phyloP scores from a whole-genome alignment of 2,888 invertebrate genomes.

The Octonoba sinensis region DNA sequence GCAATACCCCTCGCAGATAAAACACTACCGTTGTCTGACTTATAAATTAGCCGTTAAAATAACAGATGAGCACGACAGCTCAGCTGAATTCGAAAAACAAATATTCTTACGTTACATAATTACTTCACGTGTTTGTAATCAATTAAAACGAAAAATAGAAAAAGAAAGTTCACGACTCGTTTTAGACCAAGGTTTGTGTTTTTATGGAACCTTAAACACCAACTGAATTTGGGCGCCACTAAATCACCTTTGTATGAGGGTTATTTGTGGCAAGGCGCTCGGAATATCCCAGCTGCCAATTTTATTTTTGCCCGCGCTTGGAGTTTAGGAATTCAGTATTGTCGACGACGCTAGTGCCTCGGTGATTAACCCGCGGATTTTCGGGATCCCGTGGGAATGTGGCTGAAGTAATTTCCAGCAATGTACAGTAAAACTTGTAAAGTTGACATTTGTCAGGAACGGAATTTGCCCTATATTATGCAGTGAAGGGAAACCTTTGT shows the following conservation, averaged over 20 bases:
- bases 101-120: conserved; percentile 44
- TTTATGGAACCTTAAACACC: conserved; percentile 19
- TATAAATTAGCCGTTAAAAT: conserved; percentile 60
- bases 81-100: conserved; percentile 34
- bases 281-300: conserved; percentile 51
- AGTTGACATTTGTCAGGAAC: too few relatives aligned
- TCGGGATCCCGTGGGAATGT: background rate
- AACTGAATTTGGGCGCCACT: conserved; percentile 34
- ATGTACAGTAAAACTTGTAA: too few relatives aligned
- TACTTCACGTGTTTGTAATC: conserved; percentile 43
- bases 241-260: conserved; percentile 51
- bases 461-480: too few relatives aligned
- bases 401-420: too few relatives aligned
- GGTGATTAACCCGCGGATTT: conserved; percentile 48
- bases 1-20: too few relatives aligned
- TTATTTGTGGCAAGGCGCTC: conserved; percentile 49
- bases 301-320: conserved; percentile 32
- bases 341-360: conserved; percentile 28
- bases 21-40: conserved; percentile 6
- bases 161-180: conserved; percentile 12
- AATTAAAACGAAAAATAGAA: conserved; percentile 49
- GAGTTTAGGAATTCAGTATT: conserved; percentile 27
- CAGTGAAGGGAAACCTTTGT: too few relatives aligned
- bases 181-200: conserved; percentile 22
- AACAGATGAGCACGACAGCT: conserved; percentile 41